Base-by-base conservation (phyloP, 2,113 vertebrate genomes). In the Phocoena sinus region DNA sequence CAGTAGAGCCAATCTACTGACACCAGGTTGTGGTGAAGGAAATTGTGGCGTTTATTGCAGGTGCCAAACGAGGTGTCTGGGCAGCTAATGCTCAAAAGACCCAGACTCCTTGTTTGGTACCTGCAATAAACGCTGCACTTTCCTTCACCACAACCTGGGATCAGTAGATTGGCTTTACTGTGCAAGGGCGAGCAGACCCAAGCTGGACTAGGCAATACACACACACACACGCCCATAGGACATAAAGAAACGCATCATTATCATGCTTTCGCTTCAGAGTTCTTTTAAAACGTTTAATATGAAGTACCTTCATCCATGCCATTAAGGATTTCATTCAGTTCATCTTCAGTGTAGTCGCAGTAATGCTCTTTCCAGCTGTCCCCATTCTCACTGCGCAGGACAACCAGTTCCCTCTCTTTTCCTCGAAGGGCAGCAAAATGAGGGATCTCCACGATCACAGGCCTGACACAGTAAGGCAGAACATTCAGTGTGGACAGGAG, bases 291-390 rank as follows among this genome's bases (percentile, higher is more conserved):
- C 23, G 1, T 23, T 67, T 31, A 31, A 17, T 21, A 11, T 1
- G 0, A 47, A 73, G 41, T 99, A 99, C 99, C 99, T 99, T 99
- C 99, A 79, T 99, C 99, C 99, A 99, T 99, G 97, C 99, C 99
- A 1, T 99, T 99, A 18, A 99, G 98, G 93, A 99, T 99, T 98
- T 99, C 99, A 15, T 99, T 99, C 81, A 99, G 98, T 20, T 99
- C 99, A 56, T 99, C 99, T 83, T 99, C 99, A 0, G 99, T 99
- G 98, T 99, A 99, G 96, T 99, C 99, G 89, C 99, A 99, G 98
- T 99, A 99, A 95, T 99, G 99, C 96, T 99, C 99, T 97, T 99
- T 99, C 99, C 99, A 99, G 99, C 99, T 99, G 98, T 99, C 99
- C 44, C 99, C 99, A 0, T 99, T 99, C 98, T 99, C 99, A 1